Conservation (phyloP, 2,797 vertebrate species). For the Gymnothorax javanicus region DNA sequence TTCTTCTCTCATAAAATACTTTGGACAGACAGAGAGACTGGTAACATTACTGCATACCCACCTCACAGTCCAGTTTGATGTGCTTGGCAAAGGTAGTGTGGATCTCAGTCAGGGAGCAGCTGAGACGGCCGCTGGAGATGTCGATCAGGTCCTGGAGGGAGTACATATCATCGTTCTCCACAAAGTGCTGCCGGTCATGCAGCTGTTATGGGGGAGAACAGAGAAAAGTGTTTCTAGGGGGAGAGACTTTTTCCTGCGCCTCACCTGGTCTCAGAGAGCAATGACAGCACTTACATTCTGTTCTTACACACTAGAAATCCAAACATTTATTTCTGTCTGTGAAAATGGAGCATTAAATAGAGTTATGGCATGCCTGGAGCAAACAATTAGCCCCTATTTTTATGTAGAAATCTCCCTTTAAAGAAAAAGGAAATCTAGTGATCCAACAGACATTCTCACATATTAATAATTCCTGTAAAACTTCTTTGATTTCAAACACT, state of each 20-base stretch:
- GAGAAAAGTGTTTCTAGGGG: no score
- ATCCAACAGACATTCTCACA: background rate
- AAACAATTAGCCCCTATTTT: background rate
- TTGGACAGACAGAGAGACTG: no score
- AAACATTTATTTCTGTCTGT: background rate
- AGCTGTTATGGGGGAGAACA: slow-evolving; percentile 69
- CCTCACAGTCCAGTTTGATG: slow-evolving; percentile 98
- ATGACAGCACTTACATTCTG: background rate
- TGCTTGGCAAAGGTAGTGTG: slow-evolving; percentile 97
- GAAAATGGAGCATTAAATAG: background rate
- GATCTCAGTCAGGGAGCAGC: slow-evolving; percentile 91
- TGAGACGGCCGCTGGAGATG: slow-evolving; percentile 83
- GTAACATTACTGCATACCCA: slow-evolving; percentile 53
- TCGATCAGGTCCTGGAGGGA: slow-evolving; percentile 94
- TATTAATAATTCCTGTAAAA: background rate
- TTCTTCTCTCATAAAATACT: no score
- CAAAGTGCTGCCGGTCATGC: slow-evolving; percentile 96
- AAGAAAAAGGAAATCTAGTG: no score
- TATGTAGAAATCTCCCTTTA: background rate
- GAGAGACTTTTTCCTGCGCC: background rate
- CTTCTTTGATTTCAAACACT: background rate
- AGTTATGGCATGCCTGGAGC: background rate
- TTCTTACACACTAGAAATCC: background rate
- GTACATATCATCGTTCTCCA: slow-evolving; percentile 98
- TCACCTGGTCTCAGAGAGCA: background rate